Evolutionary conservation across 1,140 invertebrate genomes (phyloP).

Genomic region (Plutomurus gul): DNA sequence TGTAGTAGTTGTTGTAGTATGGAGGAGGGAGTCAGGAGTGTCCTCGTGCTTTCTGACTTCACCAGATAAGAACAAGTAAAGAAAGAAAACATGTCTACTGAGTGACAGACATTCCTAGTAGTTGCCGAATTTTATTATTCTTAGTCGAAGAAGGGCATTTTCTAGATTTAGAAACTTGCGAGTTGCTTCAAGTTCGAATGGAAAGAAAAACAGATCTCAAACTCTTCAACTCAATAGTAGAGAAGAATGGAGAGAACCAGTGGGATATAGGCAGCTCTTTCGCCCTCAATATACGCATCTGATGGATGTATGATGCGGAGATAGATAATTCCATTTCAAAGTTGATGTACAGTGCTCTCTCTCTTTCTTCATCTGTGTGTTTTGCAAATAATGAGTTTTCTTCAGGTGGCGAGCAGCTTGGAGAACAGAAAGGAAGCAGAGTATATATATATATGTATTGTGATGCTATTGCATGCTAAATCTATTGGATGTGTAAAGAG

Average conservation of each 20-base stretch:
- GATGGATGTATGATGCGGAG: neutral
- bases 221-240: neutral
- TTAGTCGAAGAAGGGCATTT: neutral
- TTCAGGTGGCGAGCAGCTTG: neutral
- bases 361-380: neutral
- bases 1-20: neutral
- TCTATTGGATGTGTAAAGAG: neutral
- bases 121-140: constrained; percentile 11
- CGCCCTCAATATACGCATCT: neutral
- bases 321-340: neutral
- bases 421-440: too few species aligned
- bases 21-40: neutral
- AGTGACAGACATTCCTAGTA: neutral
- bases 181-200: neutral
- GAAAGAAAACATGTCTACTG: constrained; percentile 1
- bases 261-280: neutral
- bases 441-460: too few species aligned
- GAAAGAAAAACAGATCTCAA: too few species aligned
- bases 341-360: neutral
- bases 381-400: neutral
- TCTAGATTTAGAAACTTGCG: neutral
- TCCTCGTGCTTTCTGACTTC: neutral
- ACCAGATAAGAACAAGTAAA: neutral
- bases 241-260: neutral
- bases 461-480: too few species aligned